These are phyloP conservation scores for Salarias fasciatus DNA, from an alignment of 2,797 vertebrate genomes.

Conservation along the genomic window DNA sequence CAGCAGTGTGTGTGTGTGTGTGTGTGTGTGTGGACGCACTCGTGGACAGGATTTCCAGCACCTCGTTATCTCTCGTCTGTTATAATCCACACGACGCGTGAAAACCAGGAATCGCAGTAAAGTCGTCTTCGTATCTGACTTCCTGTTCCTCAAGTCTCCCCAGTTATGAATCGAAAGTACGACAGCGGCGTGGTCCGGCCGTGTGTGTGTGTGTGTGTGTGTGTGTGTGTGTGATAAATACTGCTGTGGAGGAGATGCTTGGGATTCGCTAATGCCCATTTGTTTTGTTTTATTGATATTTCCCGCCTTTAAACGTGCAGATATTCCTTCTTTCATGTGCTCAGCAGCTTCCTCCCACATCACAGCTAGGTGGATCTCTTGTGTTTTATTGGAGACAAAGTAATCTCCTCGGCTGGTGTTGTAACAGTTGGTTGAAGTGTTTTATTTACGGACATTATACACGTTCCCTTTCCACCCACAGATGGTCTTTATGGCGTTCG, in stretches of 20 bases:
- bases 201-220: conserved; percentile 25
- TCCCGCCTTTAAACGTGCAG: conserved; percentile 14
- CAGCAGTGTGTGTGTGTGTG: too few relatives aligned
- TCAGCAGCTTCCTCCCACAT: too few relatives aligned
- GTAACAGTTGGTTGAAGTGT: conserved; percentile 32
- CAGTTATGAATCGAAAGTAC: conserved; percentile 63
- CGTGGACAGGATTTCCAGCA: too few relatives aligned
- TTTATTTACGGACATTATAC: conserved; percentile 12
- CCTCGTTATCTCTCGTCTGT: too few relatives aligned
- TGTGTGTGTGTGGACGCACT: too few relatives aligned
- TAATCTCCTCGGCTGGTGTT: conserved; percentile 1
- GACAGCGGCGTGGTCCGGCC: conserved; percentile 56
- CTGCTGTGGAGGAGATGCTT: conserved; percentile 36
- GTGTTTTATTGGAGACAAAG: conserved; percentile 33
- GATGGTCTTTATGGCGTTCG: conserved; percentile 17
- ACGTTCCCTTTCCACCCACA: conserved; percentile 9
- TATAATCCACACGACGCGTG: too few relatives aligned
- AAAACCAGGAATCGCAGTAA: too few relatives aligned
- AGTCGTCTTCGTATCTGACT: too few relatives aligned
- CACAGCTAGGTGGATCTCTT: conserved; percentile 1
- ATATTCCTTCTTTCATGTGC: conserved; percentile 40
- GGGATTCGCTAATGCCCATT: conserved; percentile 54
- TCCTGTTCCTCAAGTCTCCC: conserved; percentile 4
- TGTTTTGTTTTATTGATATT: conserved; percentile 54
- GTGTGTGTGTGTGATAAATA: conserved; percentile 58